Conservation (phyloP, 2,888 invertebrate genomes). For the Pogonocherus hispidulus region DNA sequence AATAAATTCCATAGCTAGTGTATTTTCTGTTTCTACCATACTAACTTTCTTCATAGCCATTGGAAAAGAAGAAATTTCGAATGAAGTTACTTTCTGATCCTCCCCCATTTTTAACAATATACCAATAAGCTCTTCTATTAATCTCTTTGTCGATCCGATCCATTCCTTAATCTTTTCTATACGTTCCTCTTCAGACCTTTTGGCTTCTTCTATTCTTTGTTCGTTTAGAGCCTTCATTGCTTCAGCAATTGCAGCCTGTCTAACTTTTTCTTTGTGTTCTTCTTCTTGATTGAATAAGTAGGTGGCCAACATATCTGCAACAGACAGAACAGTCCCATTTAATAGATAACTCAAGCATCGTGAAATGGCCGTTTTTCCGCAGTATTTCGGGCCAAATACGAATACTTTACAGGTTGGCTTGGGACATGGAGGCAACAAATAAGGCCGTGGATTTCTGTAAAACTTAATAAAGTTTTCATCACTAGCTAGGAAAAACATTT, state of each 20-base stretch:
- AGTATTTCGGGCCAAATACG: constrained; percentile 73
- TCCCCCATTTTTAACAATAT: constrained; percentile 40
- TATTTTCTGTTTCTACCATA: constrained; percentile 45
- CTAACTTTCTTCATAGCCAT: constrained; percentile 52
- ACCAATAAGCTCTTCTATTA: constrained; percentile 41
- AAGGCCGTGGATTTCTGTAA: constrained; percentile 75
- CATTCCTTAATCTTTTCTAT: constrained; percentile 65
- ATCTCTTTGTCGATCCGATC: constrained; percentile 53
- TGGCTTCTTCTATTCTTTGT: constrained; percentile 52
- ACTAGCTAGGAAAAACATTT: constrained; percentile 74
- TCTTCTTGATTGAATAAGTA: constrained; percentile 52
- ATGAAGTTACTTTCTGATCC: constrained; percentile 43
- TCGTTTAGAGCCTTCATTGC: constrained; percentile 54
- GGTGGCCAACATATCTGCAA: constrained; percentile 56
- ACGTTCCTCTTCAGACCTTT: constrained; percentile 49
- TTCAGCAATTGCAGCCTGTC: constrained; percentile 60
- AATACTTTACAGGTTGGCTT: constrained; percentile 74
- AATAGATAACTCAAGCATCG: constrained; percentile 72
- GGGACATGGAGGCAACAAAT: constrained; percentile 72
- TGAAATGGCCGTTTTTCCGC: constrained; percentile 75
- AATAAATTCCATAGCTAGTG: constrained; percentile 35
- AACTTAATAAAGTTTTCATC: constrained; percentile 71
- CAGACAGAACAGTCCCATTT: constrained; percentile 69
- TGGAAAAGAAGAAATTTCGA: constrained; percentile 59
- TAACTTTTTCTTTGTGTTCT: constrained; percentile 65